phyloP scores from a whole-genome alignment of 2,888 invertebrate genomes.

The Polyommatus icarus region DNA sequence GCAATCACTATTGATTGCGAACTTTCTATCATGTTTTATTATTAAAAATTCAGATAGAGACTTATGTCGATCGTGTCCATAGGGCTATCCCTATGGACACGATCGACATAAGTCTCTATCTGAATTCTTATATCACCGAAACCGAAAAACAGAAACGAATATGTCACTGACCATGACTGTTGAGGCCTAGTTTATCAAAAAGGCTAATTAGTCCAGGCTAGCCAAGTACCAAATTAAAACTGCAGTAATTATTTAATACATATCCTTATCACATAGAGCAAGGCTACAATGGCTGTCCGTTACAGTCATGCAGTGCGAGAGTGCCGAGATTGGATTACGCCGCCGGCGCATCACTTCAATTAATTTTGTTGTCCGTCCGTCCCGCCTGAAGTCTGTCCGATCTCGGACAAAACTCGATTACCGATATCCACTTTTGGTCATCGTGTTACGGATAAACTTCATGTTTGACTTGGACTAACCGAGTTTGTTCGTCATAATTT shows the following conservation, averaged over 20 bases:
- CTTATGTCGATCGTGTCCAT: no score
- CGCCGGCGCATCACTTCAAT: conserved; percentile 68
- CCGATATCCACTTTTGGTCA: conserved; percentile 54
- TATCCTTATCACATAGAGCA: background rate
- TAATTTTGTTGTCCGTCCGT: conserved; percentile 71
- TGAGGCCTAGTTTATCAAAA: no score
- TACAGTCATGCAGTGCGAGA: conserved; percentile 39
- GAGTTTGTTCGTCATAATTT: conserved; percentile 1
- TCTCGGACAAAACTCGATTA: conserved; percentile 71
- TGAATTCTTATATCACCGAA: no score
- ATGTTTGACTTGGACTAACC: conserved; percentile 27
- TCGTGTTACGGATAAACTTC: conserved; percentile 45
- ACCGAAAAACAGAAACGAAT: no score
- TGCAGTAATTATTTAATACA: background rate
- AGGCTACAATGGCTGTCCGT: background rate
- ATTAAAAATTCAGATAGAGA: no score
- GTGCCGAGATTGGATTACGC: conserved; percentile 66
- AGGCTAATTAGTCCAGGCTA: background rate
- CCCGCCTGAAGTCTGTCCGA: conserved; percentile 55
- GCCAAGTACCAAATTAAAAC: background rate
- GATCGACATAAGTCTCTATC: no score
- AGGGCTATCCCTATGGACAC: no score
- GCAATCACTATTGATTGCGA: no score
- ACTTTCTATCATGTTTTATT: no score
- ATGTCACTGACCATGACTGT: no score